Evolutionary conservation across 1,140 invertebrate species (phyloP), one percentile per base, ranked within the genome.

Genomic region (Cydia pomonella): DNA sequence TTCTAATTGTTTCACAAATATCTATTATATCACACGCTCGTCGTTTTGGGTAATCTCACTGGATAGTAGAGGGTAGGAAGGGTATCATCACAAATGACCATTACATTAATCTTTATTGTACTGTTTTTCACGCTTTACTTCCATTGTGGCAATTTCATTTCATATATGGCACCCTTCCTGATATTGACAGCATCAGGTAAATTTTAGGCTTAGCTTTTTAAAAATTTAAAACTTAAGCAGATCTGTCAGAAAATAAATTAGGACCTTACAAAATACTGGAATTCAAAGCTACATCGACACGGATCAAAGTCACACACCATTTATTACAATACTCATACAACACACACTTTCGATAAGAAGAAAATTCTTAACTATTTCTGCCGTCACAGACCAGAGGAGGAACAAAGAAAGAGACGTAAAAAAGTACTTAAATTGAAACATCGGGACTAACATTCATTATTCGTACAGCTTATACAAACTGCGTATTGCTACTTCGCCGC

Each of bases 1-100:
- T 18, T 41, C 33, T 69, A 69, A 69, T 69, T 69, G 64, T 69
- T 69, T 69, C 64, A 69, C 27, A 27, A 69, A 69, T 69, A 9
- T 27, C 64, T 69, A 69, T 33, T 33, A 33, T 69, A 69, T 69
- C 64, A 69, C 64, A 69, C 64, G 33, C 27, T 18, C 33, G 29
- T 69, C 64, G 29, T 69, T 59, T 59, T 69, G 29, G 27, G 18
- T 38, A 69, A 69, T 69, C 29, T 38, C 29, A 69, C 29, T 69
- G 64, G 64, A 38, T 38, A 38, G 23, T 41, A 16, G n/a, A 66
- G 18, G 62, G 16, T 6, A 1, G 63, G 25, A 69, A 69, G 29
- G 64, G 27, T 66, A 25, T 66, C 27, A 27, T 63, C 12, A 63
- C 9, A 63, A 13, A 16, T 44, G 41, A 44, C 13, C 16, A 18